Evolutionary conservation across 2,797 vertebrate genomes (phyloP).

Genomic region (Enteromius unitaeniatus): DNA sequence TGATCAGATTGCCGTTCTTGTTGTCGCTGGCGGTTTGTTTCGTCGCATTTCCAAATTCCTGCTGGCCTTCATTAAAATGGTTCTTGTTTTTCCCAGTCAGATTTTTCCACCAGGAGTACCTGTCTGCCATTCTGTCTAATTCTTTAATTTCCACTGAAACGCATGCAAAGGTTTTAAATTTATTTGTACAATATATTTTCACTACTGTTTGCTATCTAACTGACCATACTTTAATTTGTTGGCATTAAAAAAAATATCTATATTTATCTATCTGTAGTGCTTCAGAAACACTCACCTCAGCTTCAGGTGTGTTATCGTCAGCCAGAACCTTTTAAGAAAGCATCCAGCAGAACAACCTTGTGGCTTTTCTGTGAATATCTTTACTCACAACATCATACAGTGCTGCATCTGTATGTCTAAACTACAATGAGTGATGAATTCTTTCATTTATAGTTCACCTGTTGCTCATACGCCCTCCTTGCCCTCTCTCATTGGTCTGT

Average conservation of each 20-base stretch:
- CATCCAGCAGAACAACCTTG: slow-evolving; percentile 2
- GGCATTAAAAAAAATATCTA: neutral
- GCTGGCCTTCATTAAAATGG: slow-evolving; percentile 66
- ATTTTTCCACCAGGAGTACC: slow-evolving; percentile 81
- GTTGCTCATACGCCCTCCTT: slow-evolving; percentile 31
- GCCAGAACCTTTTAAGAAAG: neutral
- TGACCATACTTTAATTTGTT: neutral
- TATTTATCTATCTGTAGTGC: neutral
- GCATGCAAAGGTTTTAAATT: neutral
- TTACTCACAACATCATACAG: neutral
- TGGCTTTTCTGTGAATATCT: neutral
- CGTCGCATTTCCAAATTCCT: slow-evolving; percentile 49
- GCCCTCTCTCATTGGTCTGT: slow-evolving; percentile 38
- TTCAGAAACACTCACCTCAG: slow-evolving; percentile 30
- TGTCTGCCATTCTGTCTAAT: slow-evolving; percentile 68
- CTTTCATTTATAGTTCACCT: slow-evolving; percentile 39
- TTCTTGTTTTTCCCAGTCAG: slow-evolving; percentile 76
- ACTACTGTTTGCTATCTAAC: neutral
- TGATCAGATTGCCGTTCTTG: slow-evolving; percentile 59
- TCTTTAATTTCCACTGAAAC: slow-evolving; percentile 13
- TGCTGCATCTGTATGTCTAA: neutral
- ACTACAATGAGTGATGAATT: neutral
- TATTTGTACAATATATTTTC: neutral
- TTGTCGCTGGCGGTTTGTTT: slow-evolving; percentile 69
- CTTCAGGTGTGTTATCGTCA: neutral